Evolutionary conservation across 1,140 invertebrate species (phyloP), one percentile per base, ranked within the genome.

Genomic region (Nymphalis io): DNA sequence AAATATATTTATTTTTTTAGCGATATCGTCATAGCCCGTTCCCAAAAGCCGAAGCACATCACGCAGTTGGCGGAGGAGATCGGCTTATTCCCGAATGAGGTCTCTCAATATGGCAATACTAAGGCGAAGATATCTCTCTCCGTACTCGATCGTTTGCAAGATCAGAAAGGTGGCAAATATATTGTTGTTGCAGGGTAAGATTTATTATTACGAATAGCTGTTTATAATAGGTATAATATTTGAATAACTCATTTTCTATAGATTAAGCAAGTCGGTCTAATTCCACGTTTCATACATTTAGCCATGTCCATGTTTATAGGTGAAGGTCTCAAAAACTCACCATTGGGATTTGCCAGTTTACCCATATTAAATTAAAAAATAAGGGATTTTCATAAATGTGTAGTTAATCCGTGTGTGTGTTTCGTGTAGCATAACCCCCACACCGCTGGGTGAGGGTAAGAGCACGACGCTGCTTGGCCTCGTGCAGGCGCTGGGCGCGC

Each of bases 381-480:
- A 3, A 27, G 5, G 23, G 5, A 33, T 33, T 33, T 33, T 33
- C 27, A 33, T 33, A 33, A 33, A 33, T 5, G 27, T 33, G 27
- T 33, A 33, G 27, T 33, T 33, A 33, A 33, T 8, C 10, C 10
- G 6, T 33, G 27, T 8, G 10, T 33, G 27, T 33, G 27, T 51
- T 64, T 53, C n/a, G 21, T 16, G 38, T 13, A 96, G 96, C 15
- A 99, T 99, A 11, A 99, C 98, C 0, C 98, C 98, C 0, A 99
- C 98, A 0, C 98, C 98, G 0, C 92, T 99, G 2, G 99, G 98
- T 8, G 98, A 99, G 92, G 98, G 98, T 1, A 99, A 99, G 93
- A 98, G 95, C 85, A 99, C 99, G 0, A 99, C 98, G 0, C 95
- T 97, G 0, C 94, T 99, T 76, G 99, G 99, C 39, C 90, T 99